These are phyloP conservation scores for Macropis europaea DNA, from an alignment of 2,888 invertebrate genomes.

Conservation along the genomic window DNA sequence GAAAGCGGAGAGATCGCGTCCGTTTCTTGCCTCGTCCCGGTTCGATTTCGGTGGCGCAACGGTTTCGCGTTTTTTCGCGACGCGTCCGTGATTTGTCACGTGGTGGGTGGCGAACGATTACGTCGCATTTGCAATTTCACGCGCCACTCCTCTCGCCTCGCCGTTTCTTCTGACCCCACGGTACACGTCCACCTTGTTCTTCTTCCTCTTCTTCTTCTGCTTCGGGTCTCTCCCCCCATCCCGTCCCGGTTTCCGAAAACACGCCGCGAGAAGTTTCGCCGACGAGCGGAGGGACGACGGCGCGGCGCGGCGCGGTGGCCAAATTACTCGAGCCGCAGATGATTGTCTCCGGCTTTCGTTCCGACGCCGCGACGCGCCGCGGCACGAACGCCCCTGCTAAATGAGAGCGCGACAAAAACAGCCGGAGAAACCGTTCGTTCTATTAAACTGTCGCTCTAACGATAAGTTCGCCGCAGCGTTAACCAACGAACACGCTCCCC, in stretches of 20 bases:
- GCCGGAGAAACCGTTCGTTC: conserved; percentile 45
- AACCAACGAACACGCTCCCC: not conserved
- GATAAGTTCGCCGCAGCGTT: conserved; percentile 12
- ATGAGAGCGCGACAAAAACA: conserved; percentile 55
- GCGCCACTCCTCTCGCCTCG: conserved; percentile 54
- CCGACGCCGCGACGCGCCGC: conserved; percentile 17
- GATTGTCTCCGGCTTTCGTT: conserved; percentile 57
- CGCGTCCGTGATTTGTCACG: conserved; percentile 76
- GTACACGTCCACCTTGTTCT: not conserved
- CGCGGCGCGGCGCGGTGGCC: too few relatives aligned
- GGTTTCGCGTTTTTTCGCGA: conserved; percentile 67
- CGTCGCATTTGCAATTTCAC: conserved; percentile 79
- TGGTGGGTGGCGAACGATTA: conserved; percentile 78
- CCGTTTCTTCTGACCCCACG: conserved; percentile 17
- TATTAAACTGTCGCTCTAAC: conserved; percentile 30
- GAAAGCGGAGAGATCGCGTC: not conserved
- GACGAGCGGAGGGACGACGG: not conserved
- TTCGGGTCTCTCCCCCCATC: not conserved
- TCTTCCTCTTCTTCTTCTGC: not conserved
- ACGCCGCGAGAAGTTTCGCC: conserved; percentile 27
- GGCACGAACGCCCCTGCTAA: conserved; percentile 26
- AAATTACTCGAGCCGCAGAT: conserved; percentile 56
- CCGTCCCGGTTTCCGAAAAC: conserved; percentile 34
- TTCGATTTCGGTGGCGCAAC: conserved; percentile 38
- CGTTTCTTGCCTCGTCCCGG: conserved; percentile 33